Conservation (phyloP, 92 coral and sea anemone genomes). For the Metridium senile region DNA sequence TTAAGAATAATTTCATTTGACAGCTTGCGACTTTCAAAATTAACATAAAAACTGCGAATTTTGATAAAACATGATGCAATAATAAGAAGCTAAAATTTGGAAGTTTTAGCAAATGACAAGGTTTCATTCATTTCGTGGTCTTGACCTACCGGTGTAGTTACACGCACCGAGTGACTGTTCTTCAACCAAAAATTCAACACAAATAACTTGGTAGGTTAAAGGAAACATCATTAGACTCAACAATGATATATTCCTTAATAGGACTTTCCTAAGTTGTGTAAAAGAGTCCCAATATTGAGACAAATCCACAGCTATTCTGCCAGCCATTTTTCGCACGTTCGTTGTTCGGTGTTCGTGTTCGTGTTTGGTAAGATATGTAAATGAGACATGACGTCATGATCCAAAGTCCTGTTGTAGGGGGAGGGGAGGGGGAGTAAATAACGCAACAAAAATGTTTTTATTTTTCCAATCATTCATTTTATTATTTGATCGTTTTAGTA, state of each 20-base stretch:
- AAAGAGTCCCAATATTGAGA: conserved; percentile 69
- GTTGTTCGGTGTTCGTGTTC: no score
- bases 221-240: conserved; percentile 60
- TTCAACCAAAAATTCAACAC: conserved; percentile 64
- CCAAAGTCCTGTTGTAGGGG: background rate
- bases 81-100: no score
- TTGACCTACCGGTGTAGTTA: conserved; percentile 53
- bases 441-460: background rate
- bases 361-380: background rate
- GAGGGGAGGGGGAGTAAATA: background rate
- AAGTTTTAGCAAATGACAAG: no score
- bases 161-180: conserved; percentile 49
- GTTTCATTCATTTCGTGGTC: no score
- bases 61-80: no score
- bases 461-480: no score
- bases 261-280: conserved; percentile 39
- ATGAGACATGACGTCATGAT: background rate
- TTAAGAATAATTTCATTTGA: no score
- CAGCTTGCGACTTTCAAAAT: no score
- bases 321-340: no score
- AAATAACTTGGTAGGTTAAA: conserved; percentile 66
- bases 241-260: conserved; percentile 56
- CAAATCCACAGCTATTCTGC: conserved; percentile 31
- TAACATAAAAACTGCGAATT: no score
- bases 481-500: no score